These are phyloP conservation scores for Torymus texanus DNA, from an alignment of 2,888 invertebrate genomes.

Conservation along the genomic window DNA sequence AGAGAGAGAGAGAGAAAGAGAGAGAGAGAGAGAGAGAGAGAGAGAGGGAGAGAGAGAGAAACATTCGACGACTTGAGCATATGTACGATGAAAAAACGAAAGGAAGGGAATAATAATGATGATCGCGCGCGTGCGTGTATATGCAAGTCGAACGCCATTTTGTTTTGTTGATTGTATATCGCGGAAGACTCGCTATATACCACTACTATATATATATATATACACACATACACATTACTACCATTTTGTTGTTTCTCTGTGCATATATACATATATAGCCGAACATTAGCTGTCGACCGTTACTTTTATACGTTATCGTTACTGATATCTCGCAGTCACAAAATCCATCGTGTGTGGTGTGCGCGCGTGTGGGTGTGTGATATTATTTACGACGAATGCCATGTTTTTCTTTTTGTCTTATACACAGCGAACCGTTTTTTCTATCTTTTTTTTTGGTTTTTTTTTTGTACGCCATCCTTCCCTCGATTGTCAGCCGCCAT, in stretches of 20 bases:
- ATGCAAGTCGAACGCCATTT: constrained; percentile 47
- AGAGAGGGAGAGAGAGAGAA: not conserved
- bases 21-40: too few species aligned
- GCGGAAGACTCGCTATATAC: constrained; percentile 38
- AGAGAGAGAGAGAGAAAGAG: too few species aligned
- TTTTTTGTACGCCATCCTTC: constrained; percentile 25
- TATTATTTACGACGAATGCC: constrained; percentile 56
- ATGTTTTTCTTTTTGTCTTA: constrained; percentile 31
- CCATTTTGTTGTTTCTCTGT: constrained; percentile 55
- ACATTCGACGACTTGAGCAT: constrained; percentile 20
- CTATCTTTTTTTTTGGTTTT: constrained; percentile 12
- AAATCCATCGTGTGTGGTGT: constrained; percentile 69
- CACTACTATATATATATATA: too few species aligned
- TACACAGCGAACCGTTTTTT: constrained; percentile 49
- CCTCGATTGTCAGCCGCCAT: constrained; percentile 35
- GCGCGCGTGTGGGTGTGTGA: constrained; percentile 60
- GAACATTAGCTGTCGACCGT: constrained; percentile 38
- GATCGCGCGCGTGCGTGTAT: constrained; percentile 32
- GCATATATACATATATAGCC: constrained; percentile 52
- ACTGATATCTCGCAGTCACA: constrained; percentile 68
- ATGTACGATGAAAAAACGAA: constrained; percentile 23
- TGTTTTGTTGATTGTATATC: constrained; percentile 54
- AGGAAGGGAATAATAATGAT: constrained; percentile 32
- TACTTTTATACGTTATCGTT: constrained; percentile 58
- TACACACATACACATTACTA: constrained; percentile 12